Evolutionary conservation across 2,888 invertebrate species (phyloP), one percentile per base, ranked within the genome.

Genomic region (Danaus chrysippus): DNA sequence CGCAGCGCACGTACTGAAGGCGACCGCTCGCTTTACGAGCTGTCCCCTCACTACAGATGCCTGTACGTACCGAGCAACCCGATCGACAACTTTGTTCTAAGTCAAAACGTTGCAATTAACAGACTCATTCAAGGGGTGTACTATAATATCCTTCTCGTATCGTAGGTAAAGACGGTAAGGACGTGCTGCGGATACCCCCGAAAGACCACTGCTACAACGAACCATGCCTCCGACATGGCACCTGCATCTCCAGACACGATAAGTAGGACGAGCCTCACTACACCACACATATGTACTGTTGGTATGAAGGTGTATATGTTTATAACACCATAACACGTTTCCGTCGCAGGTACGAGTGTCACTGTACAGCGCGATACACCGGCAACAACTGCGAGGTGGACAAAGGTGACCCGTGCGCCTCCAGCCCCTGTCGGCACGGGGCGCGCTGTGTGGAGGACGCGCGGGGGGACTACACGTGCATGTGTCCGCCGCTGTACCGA

Each of bases 381-480:
- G 97, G 97, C 70, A 95, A 95, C 88, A 96, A 96, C 87, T 97
- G 97, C 87, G 95, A 97, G 84, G 93, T 94, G 81, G 96, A 96
- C 86, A 93, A 92, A 79, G 96, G 96, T 58, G 93, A 94, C 70
- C 95, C 95, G 0, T 96, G 96, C 78, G 78, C 81, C 64, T 93
- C 92, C 55, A 87, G 83, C 66, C 93, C 95, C 11, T 98, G 98
- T 81, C 91, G 88, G 67, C 95, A 97, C 88, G 93, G 92, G 54
- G 97, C 94, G 8, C 89, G 84, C 19, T 97, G 97, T 74, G 80
- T 82, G 42, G 93, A 94, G 74, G 94, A 94, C 76, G 83, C 89
- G 23, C 89, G 91, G 53, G 95, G 95, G 11, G 93, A 94, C 73
- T 96, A 93, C 82, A 87, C 90, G 44, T 97, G 97, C 76, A 81